Percentiles rank a stretch among this genome's conserved stretches.
These are phyloP conservation scores for Ichneumoninae sp. DNA, from an alignment of 2,888 invertebrate genomes.

Conservation along the genomic window DNA sequence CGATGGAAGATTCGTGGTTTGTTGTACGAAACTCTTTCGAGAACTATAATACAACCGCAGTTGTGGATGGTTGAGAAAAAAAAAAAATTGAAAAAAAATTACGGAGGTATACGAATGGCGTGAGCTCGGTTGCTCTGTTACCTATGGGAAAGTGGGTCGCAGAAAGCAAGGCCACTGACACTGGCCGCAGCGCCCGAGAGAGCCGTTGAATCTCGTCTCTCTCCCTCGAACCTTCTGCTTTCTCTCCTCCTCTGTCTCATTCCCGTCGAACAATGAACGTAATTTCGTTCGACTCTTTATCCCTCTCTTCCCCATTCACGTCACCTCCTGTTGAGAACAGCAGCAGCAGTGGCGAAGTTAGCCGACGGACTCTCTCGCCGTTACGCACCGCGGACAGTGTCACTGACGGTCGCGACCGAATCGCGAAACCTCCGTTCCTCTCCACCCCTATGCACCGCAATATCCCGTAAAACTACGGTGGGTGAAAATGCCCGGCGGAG, in stretches of 20 bases:
- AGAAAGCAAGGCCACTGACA: constrained; percentile 85
- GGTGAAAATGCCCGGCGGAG: constrained; percentile 44
- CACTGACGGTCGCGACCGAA: constrained; percentile 19
- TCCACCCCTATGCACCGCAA: constrained; percentile 11
- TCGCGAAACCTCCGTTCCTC: not conserved
- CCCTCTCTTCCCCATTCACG: constrained; percentile 15
- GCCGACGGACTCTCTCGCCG: constrained; percentile 18
- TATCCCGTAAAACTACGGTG: constrained; percentile 23
- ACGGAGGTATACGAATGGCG: too few species aligned
- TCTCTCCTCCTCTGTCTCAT: constrained; percentile 60
- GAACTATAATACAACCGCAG: not conserved
- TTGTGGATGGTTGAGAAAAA: not conserved
- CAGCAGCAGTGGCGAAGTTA: too few species aligned
- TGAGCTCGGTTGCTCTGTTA: constrained; percentile 61
- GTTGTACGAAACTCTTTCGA: not conserved
- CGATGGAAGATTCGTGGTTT: not conserved
- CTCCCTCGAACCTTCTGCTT: constrained; percentile 56
- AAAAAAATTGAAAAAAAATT: too few species aligned
- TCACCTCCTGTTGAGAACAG: not conserved
- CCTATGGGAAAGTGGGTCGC: constrained; percentile 83
- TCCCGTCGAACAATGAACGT: constrained; percentile 59
- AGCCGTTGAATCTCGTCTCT: constrained; percentile 64
- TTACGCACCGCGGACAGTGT: constrained; percentile 28
- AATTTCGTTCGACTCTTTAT: constrained; percentile 40
- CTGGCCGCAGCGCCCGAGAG: constrained; percentile 75